Conservation (phyloP, 2,888 invertebrate species). For the Coenonympha glycerion region DNA sequence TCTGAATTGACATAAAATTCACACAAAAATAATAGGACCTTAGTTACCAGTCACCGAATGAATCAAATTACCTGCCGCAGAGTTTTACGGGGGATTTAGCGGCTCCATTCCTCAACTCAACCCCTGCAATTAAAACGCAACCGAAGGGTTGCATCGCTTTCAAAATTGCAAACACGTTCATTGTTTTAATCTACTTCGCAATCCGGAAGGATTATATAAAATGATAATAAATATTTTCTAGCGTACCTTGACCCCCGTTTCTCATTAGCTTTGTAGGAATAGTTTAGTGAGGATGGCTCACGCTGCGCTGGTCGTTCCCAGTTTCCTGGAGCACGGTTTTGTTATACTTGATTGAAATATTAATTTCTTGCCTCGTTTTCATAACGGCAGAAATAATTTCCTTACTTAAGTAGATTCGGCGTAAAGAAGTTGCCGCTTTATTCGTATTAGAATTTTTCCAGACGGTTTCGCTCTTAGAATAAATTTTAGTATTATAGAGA, state of each 20-base stretch:
- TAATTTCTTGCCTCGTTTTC: slow-evolving; percentile 45
- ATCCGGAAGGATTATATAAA: slow-evolving; percentile 53
- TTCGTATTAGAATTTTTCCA: slow-evolving; percentile 18
- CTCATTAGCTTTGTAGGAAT: slow-evolving; percentile 23
- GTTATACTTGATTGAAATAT: slow-evolving; percentile 64
- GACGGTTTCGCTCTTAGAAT: background rate
- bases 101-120: slow-evolving; percentile 40
- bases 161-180: slow-evolving; percentile 71
- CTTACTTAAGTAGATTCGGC: slow-evolving; percentile 27
- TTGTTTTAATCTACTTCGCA: slow-evolving; percentile 69
- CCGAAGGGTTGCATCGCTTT: slow-evolving; percentile 70
- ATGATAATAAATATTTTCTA: slow-evolving; percentile 45
- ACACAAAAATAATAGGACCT: too few species aligned
- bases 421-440: slow-evolving; percentile 24
- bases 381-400: slow-evolving; percentile 34
- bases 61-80: slow-evolving; percentile 1
- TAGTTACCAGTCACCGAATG: slow-evolving; percentile 10
- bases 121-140: slow-evolving; percentile 72
- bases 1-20: too few species aligned
- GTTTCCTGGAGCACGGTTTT: slow-evolving; percentile 42
- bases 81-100: slow-evolving; percentile 47
- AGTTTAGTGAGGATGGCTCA: slow-evolving; percentile 34
- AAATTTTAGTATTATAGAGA: background rate
- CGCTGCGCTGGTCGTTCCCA: slow-evolving; percentile 36
- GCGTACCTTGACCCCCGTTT: slow-evolving; percentile 38